phyloP scores from a whole-genome alignment of 2,888 invertebrate species.

The Hetaerina titia region DNA sequence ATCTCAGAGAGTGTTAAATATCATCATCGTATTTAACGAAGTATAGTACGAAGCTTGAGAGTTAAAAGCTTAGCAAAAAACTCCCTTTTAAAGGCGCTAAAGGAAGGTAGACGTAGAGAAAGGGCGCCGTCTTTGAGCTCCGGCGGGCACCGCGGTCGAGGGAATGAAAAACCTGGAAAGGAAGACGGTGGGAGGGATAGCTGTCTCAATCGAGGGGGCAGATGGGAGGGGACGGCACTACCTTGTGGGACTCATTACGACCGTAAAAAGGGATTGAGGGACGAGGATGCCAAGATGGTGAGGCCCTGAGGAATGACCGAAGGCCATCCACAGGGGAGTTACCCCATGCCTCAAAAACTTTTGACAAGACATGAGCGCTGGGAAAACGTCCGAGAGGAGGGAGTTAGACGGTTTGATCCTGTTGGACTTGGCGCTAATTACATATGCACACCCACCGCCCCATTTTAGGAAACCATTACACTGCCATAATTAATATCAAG shows the following conservation, averaged over 20 bases:
- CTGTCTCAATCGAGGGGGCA: not conserved
- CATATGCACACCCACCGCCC: conserved; percentile 16
- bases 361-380: not conserved
- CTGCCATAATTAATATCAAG: conserved; percentile 56
- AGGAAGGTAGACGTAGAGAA: not conserved
- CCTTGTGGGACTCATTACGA: not conserved
- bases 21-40: not conserved
- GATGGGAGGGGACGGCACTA: not conserved
- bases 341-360: conserved; percentile 28
- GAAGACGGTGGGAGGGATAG: not conserved
- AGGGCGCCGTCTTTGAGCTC: not conserved
- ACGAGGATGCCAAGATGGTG: not conserved
- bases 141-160: not conserved
- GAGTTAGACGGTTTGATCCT: not conserved
- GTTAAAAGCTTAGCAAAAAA: not conserved
- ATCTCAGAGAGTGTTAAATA: not conserved
- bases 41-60: not conserved
- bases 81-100: not conserved
- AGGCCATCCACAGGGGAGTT: not conserved
- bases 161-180: not conserved
- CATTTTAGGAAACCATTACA: conserved; percentile 37
- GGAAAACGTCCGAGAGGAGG: not conserved
- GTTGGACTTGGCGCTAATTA: conserved; percentile 18
- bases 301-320: not conserved
- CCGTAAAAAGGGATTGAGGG: not conserved